Evolutionary conservation across 2,113 vertebrate genomes (phyloP).

Genomic region (Oxygymnocypris stewartii): DNA sequence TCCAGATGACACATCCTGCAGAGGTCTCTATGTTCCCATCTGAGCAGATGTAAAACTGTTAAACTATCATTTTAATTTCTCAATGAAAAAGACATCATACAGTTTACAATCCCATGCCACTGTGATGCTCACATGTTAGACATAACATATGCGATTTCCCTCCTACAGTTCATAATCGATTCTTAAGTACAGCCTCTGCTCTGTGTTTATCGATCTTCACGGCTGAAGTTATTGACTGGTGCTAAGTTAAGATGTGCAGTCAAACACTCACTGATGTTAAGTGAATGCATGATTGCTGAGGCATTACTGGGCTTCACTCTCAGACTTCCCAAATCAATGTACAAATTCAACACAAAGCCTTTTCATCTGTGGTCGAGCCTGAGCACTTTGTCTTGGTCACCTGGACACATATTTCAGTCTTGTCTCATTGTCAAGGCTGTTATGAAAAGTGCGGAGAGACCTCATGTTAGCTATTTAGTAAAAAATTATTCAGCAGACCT

Average conservation of each 20-base stretch:
- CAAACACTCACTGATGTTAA: constrained; percentile 11
- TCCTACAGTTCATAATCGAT: constrained; percentile 3
- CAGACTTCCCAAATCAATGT: constrained; percentile 22
- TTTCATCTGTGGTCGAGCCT: background rate
- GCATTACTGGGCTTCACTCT: constrained; percentile 6
- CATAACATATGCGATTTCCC: background rate
- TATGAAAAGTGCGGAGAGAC: background rate
- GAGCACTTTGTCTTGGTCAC: constrained; percentile 4
- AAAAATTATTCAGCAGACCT: background rate
- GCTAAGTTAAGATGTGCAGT: constrained; percentile 37
- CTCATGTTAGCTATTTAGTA: background rate
- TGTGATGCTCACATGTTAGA: background rate
- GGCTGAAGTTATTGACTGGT: constrained; percentile 16
- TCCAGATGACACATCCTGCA: constrained; percentile 22
- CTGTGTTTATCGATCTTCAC: constrained; percentile 13
- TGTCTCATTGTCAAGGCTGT: background rate
- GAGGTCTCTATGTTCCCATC: background rate
- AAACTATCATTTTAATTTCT: background rate
- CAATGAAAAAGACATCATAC: background rate
- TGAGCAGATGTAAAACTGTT: background rate
- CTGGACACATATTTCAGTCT: background rate
- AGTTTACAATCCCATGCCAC: background rate
- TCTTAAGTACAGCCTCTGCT: constrained; percentile 1
- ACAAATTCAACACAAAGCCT: constrained; percentile 29
- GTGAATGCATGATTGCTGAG: constrained; percentile 2